phyloP scores from a whole-genome alignment of 2,888 invertebrate genomes.

The Tachina grossa region DNA sequence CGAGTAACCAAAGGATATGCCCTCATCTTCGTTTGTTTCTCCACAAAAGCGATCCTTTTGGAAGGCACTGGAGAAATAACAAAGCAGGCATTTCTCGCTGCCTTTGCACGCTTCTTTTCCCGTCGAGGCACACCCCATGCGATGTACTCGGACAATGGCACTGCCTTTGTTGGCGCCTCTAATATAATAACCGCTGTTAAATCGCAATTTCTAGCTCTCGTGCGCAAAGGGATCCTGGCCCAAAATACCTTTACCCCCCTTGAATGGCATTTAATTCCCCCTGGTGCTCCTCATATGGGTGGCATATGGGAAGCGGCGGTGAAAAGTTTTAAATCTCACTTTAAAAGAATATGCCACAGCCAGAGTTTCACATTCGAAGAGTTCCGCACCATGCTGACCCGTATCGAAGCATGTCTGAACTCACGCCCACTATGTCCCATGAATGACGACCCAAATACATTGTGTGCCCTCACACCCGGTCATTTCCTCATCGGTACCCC shows the following conservation, averaged over 20 bases:
- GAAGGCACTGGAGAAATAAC: background rate
- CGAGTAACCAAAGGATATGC: background rate
- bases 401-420: conserved; percentile 3
- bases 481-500: conserved; percentile 1
- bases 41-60: background rate
- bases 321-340: background rate
- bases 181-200: background rate
- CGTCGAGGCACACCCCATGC: background rate
- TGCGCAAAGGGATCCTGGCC: background rate
- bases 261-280: conserved; percentile 4
- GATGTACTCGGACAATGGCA: background rate
- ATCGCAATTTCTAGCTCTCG: background rate
- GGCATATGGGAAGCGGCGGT: background rate
- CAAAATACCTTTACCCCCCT: background rate
- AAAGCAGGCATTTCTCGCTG: background rate
- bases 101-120: background rate
- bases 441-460: background rate
- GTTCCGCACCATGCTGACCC: background rate
- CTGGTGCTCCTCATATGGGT: background rate
- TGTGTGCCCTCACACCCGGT: background rate
- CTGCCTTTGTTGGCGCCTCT: background rate
- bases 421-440: background rate
- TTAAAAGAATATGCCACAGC: background rate
- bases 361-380: conserved; percentile 12
- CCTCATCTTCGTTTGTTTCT: background rate